Conservation (phyloP, 2,113 vertebrate genomes). For the Tauraco erythrolophus region DNA sequence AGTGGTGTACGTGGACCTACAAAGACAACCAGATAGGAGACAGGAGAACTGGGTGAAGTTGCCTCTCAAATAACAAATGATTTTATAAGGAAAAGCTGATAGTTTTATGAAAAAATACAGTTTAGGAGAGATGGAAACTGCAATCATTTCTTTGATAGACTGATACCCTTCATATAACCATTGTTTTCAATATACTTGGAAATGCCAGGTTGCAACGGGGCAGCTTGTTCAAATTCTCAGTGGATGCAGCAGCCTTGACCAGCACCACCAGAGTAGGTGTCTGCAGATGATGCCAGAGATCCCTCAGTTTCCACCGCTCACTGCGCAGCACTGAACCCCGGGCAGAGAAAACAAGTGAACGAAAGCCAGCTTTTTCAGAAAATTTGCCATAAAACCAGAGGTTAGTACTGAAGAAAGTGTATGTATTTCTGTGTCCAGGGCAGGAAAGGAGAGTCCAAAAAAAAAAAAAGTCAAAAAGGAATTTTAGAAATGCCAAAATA, state of each 20-base stretch:
- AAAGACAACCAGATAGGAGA: not conserved
- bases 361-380: not conserved
- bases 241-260: not conserved
- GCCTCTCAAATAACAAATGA: not conserved
- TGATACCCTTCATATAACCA: not conserved
- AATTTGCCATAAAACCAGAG: not conserved
- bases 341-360: not conserved
- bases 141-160: not conserved
- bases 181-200: not conserved
- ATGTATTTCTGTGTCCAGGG: not conserved
- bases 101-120: not conserved
- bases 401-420: not conserved
- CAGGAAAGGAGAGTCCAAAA: not conserved
- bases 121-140: not conserved
- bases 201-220: not conserved
- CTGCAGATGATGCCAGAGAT: not conserved
- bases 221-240: not conserved
- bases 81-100: not conserved
- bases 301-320: not conserved
- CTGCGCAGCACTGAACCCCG: not conserved
- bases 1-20: not conserved
- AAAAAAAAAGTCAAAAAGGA: not conserved
- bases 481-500: not conserved
- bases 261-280: not conserved
- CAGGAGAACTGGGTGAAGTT: not conserved